Base-by-base conservation (phyloP, 2,113 vertebrate species). In the Microcebus jonahi region DNA sequence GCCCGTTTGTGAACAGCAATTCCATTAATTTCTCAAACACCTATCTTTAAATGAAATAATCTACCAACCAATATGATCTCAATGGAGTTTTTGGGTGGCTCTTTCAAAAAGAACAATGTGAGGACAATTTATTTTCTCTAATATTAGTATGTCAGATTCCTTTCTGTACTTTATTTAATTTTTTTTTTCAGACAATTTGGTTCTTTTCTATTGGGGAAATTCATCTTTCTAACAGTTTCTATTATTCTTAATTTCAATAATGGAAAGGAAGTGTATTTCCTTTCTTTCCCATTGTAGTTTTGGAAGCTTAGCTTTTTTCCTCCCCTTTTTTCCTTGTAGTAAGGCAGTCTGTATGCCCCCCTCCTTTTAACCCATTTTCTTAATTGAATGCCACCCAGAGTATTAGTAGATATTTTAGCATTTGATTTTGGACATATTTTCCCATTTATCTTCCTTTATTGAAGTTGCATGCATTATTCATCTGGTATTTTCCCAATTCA, bases 191-290 rank as follows among this genome's bases (percentile, higher is more conserved):
- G 12, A 25, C 45, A 67, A 70, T 34, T 45, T 83, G 1, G 10
- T 73, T 59, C 2, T 3, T 91, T 34, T 89, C 9, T 82, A 70
- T 75, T 4, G 25, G 39, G 57, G 53, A 95, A 70, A 94, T 81
- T 92, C 0, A 73, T 65, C 34, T 94, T 98, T 96, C 50, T 91
- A 91, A 95, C 8, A 63, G 8, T 55, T 95, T 93, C 2, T 42
- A 61, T 31, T 31, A 9, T 34, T 77, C 70, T 68, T 68, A 96
- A 6, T 25, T 95, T 50, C 53, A 97, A 7, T 59, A 10, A 29
- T 12, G 6, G 25, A 90, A 97, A 77, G 20, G 31, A 73, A 83
- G 48, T 75, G 11, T 42, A 48, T 84, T 82, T 77, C 27, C 31
- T 92, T 11, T 20, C 36, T 96, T 95, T 93, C 84, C 34, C n/a